Base-by-base conservation (phyloP, 1,140 invertebrate genomes). In the Vanessa tameamea region DNA sequence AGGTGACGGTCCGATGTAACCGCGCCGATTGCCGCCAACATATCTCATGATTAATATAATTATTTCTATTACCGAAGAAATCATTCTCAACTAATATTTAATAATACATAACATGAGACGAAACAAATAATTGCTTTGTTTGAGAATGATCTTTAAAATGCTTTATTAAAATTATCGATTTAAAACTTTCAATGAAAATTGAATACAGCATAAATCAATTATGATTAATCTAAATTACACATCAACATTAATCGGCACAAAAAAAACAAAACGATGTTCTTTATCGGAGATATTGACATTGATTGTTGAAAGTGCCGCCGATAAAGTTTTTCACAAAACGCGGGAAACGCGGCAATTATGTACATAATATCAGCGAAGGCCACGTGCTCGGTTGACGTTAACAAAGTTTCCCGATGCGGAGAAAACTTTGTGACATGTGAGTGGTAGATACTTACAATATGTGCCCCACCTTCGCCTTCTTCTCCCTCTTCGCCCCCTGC, bases 401-500 rank as follows among this genome's bases (percentile, higher is more conserved):
- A 91, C 90, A 92, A 92, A 92, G 89, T 92, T 92, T 91, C 84
- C 79, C 85, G 87, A 91, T 91, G 87, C 86, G 85, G 88, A 90
- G 90, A 87, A 90, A 92, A 91, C 88, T 92, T 92, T 88, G 89
- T 91, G 89, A 91, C 90, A 90, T 92, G 88, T 91, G 89, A 90
- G 90, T 82, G 85, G 85, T 90, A 87, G 85, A 88, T 90, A 92
- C 86, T 90, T 90, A 90, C 87, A 89, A 90, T 92, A 91, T 92
- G 87, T 87, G 83, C 79, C 70, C 57, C 74, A 80, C 82, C 64
- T 67, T 47, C 57, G 57, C 57, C 31, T 26, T 55, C 61, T 59
- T 73, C 76, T 75, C 48, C 43, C 69, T 75, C 81, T 14, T 59
- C 37, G 48, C 23, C 71, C 76, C 76, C 68, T 75, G 65, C 65